Percentiles rank a stretch among this genome's conserved stretches.
Conservation (phyloP, 2,113 vertebrate genomes). For the Scalopus aquaticus region DNA sequence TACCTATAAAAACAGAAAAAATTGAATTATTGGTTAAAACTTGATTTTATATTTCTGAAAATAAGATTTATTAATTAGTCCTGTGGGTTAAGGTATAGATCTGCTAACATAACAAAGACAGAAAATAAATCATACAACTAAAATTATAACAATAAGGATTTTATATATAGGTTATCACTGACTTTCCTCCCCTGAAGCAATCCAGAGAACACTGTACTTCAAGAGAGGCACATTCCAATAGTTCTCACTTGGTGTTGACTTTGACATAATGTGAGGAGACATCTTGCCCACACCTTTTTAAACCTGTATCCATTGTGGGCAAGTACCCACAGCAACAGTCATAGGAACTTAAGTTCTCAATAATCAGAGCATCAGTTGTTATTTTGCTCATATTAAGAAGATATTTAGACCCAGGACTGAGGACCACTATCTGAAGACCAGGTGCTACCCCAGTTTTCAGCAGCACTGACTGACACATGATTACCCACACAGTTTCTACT, state of each 20-base stretch:
- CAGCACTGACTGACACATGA: background rate
- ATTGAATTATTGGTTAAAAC: constrained; percentile 49
- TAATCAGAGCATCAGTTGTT: background rate
- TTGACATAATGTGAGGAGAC: background rate
- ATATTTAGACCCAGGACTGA: background rate
- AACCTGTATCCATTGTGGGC: background rate
- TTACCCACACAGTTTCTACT: background rate
- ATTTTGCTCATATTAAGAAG: fast-evolving
- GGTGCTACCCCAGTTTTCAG: background rate
- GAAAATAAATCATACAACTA: background rate
- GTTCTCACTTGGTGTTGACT: background rate
- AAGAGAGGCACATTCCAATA: background rate
- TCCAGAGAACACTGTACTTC: background rate
- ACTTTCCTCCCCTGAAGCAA: background rate
- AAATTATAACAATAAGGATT: background rate
- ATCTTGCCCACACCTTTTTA: background rate
- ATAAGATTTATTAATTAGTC: background rate
- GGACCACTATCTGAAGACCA: background rate
- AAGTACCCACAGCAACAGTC: background rate
- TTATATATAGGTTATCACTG: background rate
- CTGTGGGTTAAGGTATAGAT: background rate
- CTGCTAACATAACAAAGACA: background rate
- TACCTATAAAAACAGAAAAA: constrained; percentile 80
- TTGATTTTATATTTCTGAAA: constrained; percentile 46
- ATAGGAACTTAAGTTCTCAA: background rate